These are phyloP conservation scores for Sylvilagus bachmani DNA, from an alignment of 2,113 vertebrate species.

Conservation along the genomic window DNA sequence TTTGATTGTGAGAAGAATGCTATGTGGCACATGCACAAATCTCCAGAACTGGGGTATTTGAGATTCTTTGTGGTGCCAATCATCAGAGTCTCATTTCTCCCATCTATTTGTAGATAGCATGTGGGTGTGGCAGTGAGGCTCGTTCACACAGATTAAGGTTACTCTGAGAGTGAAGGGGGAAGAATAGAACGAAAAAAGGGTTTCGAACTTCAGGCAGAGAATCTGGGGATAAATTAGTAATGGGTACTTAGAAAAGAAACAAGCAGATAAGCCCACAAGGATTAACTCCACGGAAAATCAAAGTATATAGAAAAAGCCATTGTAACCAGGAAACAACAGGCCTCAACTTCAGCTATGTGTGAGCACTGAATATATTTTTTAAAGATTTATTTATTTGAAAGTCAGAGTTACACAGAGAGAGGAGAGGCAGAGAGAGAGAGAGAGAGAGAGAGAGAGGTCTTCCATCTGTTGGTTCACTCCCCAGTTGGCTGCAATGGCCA, in stretches of 20 bases:
- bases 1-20: slow-evolving; percentile 4
- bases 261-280: neutral
- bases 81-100: neutral
- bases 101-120: neutral
- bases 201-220: neutral
- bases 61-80: neutral
- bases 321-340: no score
- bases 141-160: neutral
- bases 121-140: neutral
- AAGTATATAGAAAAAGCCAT: neutral
- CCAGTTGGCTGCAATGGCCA: no score
- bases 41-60: neutral
- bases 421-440: no score
- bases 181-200: neutral
- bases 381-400: no score
- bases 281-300: neutral
- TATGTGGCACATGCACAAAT: neutral
- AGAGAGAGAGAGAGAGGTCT: no score
- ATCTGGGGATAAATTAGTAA: neutral
- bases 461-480: no score
- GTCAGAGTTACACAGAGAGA: no score
- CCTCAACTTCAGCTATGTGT: neutral
- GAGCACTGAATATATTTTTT: neutral
- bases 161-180: neutral
- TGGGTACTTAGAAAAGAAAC: neutral